Base-by-base conservation (phyloP, 2,797 vertebrate genomes). In the Craterocephalus amniculus region DNA sequence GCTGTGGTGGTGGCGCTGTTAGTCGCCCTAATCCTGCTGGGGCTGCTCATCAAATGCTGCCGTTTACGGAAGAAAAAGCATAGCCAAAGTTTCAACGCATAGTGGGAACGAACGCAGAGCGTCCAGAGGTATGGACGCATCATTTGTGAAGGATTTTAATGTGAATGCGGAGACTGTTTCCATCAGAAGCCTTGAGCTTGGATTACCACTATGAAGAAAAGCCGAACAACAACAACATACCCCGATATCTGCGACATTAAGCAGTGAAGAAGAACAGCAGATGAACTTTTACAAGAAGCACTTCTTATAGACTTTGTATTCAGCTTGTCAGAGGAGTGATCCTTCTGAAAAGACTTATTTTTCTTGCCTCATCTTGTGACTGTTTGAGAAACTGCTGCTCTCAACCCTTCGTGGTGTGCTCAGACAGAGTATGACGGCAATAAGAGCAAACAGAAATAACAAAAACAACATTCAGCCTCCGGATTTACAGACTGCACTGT, bases 1-100 rank as follows among this genome's bases (percentile, higher is more conserved):
- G 78, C 91, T 49, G 80, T 95, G 0, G 6, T 96, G 14, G 88
- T 93, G 1, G 73, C 89, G 0, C 81, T 85, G 2, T 62, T 97
- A 1, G 81, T 91, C 29, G 67, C 88, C 8, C 79, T 92, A 0
- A 48, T 93, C 0, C 24, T 89, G 27, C 71, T 94, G 2, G 80
- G 79, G 0, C 90, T 95, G 0, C 70, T 90, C 29, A 45, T 90
- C 10, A 93, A 83, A 81, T 83, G 89, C 35, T 92, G 85, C 59
- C 87, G 81, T 20, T 72, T 63, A 0, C 90, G 84, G 70, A 94
- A 74, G 72, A 79, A 57, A 3, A 89, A 89, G 29, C 83, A 65
- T 57, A 85, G 24, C 66, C 78, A 84, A 16, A 86, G 90, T 70
- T 94, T 93, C 55, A 93, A 68, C 0, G 94, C 92, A 0, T 95